These are phyloP conservation scores for Spisula subtruncata DNA, from an alignment of 2,888 invertebrate species.

Conservation along the genomic window DNA sequence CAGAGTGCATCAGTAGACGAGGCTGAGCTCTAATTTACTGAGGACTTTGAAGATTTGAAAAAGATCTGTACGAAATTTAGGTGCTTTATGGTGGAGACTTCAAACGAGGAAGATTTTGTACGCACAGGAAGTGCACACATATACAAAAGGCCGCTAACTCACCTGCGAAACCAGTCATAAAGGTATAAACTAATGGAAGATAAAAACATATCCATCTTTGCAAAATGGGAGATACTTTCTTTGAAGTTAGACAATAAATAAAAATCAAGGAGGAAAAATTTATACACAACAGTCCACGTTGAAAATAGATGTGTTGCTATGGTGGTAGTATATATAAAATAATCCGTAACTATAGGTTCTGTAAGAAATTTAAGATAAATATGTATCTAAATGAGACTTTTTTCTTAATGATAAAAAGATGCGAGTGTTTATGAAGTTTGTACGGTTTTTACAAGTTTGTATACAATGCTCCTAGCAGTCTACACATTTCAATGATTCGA, in stretches of 20 bases:
- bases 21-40: background rate
- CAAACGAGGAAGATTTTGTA: slow-evolving; percentile 14
- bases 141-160: slow-evolving; percentile 21
- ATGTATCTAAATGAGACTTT: slow-evolving; percentile 45
- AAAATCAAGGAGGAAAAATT: slow-evolving; percentile 8
- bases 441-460: slow-evolving; percentile 65
- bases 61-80: background rate
- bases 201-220: slow-evolving; percentile 20
- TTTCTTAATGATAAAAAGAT: slow-evolving; percentile 59
- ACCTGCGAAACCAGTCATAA: slow-evolving; percentile 5
- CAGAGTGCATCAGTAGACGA: background rate
- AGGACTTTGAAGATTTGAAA: background rate
- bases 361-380: slow-evolving; percentile 50
- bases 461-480: slow-evolving; percentile 57
- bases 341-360: background rate
- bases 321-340: slow-evolving; percentile 33
- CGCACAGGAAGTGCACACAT: slow-evolving; percentile 21
- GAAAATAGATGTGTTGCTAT: slow-evolving; percentile 42
- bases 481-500: slow-evolving; percentile 64
- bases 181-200: slow-evolving; percentile 21
- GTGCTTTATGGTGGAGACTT: background rate
- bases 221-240: background rate
- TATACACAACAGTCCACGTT: slow-evolving; percentile 26
- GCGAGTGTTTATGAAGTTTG: slow-evolving; percentile 51
- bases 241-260: slow-evolving; percentile 21